Conservation (phyloP, 2,113 vertebrate species). For the Seriola rivoliana region DNA sequence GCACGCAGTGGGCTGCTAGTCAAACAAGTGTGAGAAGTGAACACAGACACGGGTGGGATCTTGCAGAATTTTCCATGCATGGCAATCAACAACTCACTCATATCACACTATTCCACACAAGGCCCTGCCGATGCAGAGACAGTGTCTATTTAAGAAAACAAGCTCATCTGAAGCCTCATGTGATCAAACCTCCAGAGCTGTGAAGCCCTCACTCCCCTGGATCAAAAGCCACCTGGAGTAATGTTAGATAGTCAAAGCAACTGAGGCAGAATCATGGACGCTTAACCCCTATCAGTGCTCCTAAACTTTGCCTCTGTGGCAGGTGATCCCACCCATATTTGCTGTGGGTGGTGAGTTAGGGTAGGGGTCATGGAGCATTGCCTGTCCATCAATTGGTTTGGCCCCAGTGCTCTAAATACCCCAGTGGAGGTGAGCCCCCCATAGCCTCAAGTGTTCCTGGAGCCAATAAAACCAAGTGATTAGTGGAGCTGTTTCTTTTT, state of each 20-base stretch:
- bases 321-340: constrained; percentile 60
- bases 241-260: constrained; percentile 71
- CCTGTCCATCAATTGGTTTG: constrained; percentile 47
- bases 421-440: constrained; percentile 54
- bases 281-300: constrained; percentile 66
- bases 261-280: constrained; percentile 67
- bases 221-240: constrained; percentile 32
- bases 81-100: constrained; percentile 34
- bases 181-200: constrained; percentile 42
- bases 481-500: constrained; percentile 84
- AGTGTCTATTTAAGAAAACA: constrained; percentile 12
- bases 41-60: constrained; percentile 18
- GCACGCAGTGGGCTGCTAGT: constrained; percentile 7
- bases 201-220: constrained; percentile 13
- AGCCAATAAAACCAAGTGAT: constrained; percentile 82
- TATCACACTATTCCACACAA: constrained; percentile 13
- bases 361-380: constrained; percentile 37
- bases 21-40: constrained; percentile 36
- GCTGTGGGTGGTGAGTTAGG: constrained; percentile 45
- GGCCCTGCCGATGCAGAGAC: constrained; percentile 26
- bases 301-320: constrained; percentile 59
- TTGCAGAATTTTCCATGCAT: constrained; percentile 34
- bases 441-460: constrained; percentile 56
- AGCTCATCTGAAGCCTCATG: constrained; percentile 28
- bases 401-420: constrained; percentile 56